A percentile compares a stretch with the other conserved stretches of the same genome.
These are phyloP conservation scores for Arrhopalites spinosus DNA, from an alignment of 2,888 invertebrate genomes.

Conservation along the genomic window DNA sequence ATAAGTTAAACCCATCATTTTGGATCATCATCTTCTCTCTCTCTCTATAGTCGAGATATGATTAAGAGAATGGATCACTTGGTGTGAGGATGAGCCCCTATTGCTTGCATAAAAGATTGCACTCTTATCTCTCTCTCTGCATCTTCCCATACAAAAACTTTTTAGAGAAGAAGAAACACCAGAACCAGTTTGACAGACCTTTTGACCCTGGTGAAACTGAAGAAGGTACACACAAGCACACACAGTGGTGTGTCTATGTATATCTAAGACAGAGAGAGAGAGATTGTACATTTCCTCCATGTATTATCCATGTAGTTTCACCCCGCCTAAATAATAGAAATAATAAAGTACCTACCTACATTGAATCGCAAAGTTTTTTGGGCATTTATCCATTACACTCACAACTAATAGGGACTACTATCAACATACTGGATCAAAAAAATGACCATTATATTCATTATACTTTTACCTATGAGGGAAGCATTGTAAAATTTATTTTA, in stretches of 20 bases:
- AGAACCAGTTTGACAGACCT: conserved; percentile 19
- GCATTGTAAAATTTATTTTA: too few species aligned
- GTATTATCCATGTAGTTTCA: not conserved
- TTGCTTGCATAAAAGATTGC: too few species aligned
- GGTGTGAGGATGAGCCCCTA: not conserved
- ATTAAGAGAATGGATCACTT: not conserved
- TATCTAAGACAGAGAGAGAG: not conserved
- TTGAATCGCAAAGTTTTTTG: not conserved
- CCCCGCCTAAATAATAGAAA: conserved; percentile 4
- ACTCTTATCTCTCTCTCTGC: too few species aligned
- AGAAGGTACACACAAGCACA: not conserved
- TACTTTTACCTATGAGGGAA: too few species aligned
- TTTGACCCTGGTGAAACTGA: conserved; percentile 21
- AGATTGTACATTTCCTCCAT: not conserved
- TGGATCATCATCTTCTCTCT: too few species aligned
- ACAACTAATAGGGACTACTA: not conserved
- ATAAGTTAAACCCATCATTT: too few species aligned
- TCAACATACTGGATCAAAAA: not conserved
- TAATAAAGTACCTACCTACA: not conserved
- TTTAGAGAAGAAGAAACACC: not conserved
- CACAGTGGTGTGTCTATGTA: not conserved
- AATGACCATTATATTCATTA: not conserved
- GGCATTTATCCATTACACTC: not conserved
- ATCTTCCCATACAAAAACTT: not conserved
- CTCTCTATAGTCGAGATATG: not conserved